Evolutionary conservation across 1,140 invertebrate genomes (phyloP).

Genomic region (Orussus abietinus): DNA sequence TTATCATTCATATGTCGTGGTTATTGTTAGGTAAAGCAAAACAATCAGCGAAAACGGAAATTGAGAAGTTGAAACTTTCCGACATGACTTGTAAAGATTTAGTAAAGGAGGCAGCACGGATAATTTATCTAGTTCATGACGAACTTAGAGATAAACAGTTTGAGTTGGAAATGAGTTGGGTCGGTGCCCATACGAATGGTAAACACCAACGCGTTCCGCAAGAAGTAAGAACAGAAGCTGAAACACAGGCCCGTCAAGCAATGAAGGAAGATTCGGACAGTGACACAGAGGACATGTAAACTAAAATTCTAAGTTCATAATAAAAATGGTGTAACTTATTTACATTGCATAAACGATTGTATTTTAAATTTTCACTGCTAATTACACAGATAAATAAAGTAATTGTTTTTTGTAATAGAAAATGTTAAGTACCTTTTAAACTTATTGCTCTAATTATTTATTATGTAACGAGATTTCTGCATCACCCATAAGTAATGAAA

Average conservation of each 20-base stretch:
- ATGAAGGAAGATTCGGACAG: conserved; percentile 81
- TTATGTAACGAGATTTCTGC: too few relatives aligned
- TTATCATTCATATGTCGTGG: conserved; percentile 7
- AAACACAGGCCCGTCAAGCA: conserved; percentile 76
- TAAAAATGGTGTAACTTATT: too few relatives aligned
- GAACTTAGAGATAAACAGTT: conserved; percentile 98
- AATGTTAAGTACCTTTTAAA: too few relatives aligned
- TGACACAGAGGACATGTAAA: conserved; percentile 71
- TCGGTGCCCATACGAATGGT: conserved; percentile 78
- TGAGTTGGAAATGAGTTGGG: conserved; percentile 96
- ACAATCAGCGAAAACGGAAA: conserved; percentile 98
- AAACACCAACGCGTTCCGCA: conserved; percentile 70
- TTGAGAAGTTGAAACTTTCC: conserved; percentile 92
- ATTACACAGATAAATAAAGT: too few relatives aligned
- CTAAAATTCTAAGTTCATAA: background rate
- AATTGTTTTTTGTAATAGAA: too few relatives aligned
- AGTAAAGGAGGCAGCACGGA: conserved; percentile 92
- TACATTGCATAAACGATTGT: too few relatives aligned
- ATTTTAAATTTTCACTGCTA: too few relatives aligned
- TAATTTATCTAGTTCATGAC: conserved; percentile 96
- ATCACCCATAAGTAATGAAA: too few relatives aligned
- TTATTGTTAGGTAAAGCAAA: conserved; percentile 75
- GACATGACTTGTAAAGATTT: conserved; percentile 83
- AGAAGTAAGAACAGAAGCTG: conserved; percentile 65
- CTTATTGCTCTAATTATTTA: too few relatives aligned